A percentile compares a stretch with the other conserved stretches of the same genome.
These are phyloP conservation scores for Sus cebifrons DNA, from an alignment of 2,797 vertebrate species.

Conservation along the genomic window DNA sequence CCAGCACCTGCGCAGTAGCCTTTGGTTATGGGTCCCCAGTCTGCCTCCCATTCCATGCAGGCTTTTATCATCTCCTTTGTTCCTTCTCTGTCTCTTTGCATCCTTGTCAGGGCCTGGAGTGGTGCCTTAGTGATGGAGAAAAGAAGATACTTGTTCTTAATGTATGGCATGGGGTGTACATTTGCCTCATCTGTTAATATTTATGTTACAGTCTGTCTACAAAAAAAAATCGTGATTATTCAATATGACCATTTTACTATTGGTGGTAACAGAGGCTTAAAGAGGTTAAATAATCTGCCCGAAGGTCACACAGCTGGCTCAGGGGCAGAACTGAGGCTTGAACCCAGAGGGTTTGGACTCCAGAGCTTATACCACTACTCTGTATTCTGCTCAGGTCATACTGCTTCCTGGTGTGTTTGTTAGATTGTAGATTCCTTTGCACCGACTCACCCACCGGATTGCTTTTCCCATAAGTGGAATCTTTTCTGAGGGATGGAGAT, in stretches of 20 bases:
- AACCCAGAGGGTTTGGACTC: background rate
- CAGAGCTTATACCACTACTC: background rate
- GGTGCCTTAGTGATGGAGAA: background rate
- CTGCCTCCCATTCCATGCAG: rapidly evolving
- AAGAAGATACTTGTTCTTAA: background rate
- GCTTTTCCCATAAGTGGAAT: background rate
- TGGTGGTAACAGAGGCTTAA: background rate
- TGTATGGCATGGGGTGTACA: background rate
- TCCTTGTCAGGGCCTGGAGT: background rate
- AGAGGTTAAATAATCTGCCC: background rate
- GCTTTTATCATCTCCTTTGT: background rate
- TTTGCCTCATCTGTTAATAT: slow-evolving; percentile 19
- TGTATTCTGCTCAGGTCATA: background rate
- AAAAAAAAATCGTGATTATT: background rate
- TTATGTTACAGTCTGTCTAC: background rate
- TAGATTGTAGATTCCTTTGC: background rate
- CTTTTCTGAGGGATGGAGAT: slow-evolving; percentile 12
- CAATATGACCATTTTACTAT: background rate
- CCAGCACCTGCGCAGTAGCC: background rate
- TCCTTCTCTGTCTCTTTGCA: background rate
- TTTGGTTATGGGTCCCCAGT: background rate
- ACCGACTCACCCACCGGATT: background rate
- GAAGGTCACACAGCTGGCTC: slow-evolving; percentile 13
- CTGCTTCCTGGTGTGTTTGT: slow-evolving; percentile 1
- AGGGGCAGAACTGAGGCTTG: background rate